Percentiles rank a stretch among this genome's conserved stretches.
Evolutionary conservation across 2,797 vertebrate genomes (phyloP).

Genomic region (Melanotaenia boesemani): DNA sequence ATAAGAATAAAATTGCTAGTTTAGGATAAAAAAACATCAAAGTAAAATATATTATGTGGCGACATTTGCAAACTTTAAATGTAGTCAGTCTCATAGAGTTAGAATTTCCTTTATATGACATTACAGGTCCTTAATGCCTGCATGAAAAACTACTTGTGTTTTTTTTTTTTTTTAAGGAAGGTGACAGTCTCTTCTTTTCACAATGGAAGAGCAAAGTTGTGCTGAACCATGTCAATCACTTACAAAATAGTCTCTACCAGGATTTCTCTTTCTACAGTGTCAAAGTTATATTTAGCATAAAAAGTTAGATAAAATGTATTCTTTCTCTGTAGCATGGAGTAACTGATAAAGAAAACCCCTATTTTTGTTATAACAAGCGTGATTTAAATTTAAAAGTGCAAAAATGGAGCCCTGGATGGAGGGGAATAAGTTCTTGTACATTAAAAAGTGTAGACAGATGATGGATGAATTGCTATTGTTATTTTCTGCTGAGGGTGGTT

Average conservation of each 20-base stretch:
- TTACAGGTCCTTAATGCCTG: background rate
- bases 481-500: background rate
- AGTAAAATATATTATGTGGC: too few species aligned
- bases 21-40: too few species aligned
- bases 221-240: background rate
- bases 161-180: too few species aligned
- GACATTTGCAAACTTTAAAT: too few species aligned
- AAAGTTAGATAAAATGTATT: background rate
- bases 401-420: background rate
- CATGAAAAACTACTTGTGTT: background rate
- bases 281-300: too few species aligned
- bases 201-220: background rate
- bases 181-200: background rate
- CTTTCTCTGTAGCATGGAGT: background rate
- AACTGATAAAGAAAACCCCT: background rate
- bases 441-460: background rate
- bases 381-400: background rate
- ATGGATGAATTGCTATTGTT: background rate
- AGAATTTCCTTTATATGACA: background rate
- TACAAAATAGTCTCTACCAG: background rate
- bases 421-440: background rate
- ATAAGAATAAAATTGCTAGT: too few species aligned
- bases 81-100: too few species aligned
- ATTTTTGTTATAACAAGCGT: background rate
- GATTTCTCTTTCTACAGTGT: background rate